Evolutionary conservation across 1,140 invertebrate genomes (phyloP).

Genomic region (Acromyrmex charruanus): DNA sequence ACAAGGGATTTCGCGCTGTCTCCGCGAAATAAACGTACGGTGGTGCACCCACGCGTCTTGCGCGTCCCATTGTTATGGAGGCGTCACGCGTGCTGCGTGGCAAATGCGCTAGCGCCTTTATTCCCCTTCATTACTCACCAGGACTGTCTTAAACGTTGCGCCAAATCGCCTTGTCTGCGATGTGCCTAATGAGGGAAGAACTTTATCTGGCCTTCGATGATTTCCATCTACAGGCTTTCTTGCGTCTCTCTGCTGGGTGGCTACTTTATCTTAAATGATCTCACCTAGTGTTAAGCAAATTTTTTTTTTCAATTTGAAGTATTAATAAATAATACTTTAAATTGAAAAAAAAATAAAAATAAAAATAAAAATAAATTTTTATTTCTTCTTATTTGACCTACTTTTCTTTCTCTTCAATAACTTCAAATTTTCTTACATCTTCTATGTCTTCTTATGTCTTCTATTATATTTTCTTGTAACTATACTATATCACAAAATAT

Average conservation of each 20-base stretch:
- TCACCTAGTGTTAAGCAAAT: neutral
- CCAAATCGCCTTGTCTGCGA: slow-evolving; percentile 44
- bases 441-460: neutral
- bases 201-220: slow-evolving; percentile 32
- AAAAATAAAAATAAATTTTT: neutral
- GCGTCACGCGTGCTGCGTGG: slow-evolving; percentile 74
- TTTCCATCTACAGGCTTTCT: neutral
- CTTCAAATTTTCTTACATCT: neutral
- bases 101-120: slow-evolving; percentile 71
- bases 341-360: neutral
- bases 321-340: neutral
- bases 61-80: slow-evolving; percentile 72
- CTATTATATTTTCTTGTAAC: neutral
- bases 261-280: neutral
- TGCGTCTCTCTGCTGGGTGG: neutral
- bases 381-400: neutral
- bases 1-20: slow-evolving; percentile 76
- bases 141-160: slow-evolving; percentile 41
- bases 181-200: slow-evolving; percentile 45
- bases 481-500: neutral
- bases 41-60: slow-evolving; percentile 68
- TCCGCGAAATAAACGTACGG: slow-evolving; percentile 71
- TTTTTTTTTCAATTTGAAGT: neutral
- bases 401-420: neutral
- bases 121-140: slow-evolving; percentile 62